Evolutionary conservation across 92 coral and sea anemone species (phyloP).

Genomic region (Porites evermanni): DNA sequence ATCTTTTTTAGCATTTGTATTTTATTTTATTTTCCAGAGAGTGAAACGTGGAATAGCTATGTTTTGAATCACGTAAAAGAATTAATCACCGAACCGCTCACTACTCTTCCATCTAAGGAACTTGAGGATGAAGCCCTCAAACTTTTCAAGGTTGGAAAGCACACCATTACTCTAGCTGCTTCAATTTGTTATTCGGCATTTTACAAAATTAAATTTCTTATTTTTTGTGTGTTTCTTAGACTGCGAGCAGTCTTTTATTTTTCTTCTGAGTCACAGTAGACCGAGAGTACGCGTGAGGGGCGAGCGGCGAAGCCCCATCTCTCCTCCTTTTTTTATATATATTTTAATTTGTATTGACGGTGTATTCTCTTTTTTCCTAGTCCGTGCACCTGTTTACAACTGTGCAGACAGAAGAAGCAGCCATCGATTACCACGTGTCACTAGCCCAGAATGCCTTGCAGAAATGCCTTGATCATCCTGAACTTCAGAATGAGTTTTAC

Average conservation of each 20-base stretch:
- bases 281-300: too few relatives aligned
- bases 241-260: too few relatives aligned
- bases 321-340: too few relatives aligned
- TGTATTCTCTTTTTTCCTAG: conserved; percentile 46
- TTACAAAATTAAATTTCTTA: too few relatives aligned
- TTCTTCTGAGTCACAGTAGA: too few relatives aligned
- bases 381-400: conserved; percentile 90
- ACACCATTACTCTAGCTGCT: neutral
- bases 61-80: conserved; percentile 88
- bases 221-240: too few relatives aligned
- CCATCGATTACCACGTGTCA: conserved; percentile 98
- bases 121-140: conserved; percentile 88
- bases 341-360: neutral
- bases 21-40: conserved; percentile 59
- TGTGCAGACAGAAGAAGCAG: conserved; percentile 88
- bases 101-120: conserved; percentile 93
- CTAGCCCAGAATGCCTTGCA: conserved; percentile 99
- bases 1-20: neutral
- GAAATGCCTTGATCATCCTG: conserved; percentile 82
- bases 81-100: conserved; percentile 79
- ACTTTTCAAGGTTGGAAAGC: conserved; percentile 85
- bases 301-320: too few relatives aligned
- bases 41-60: conserved; percentile 87
- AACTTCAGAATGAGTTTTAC: conserved; percentile 93
- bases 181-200: too few relatives aligned